phyloP scores from a whole-genome alignment of 2,113 vertebrate genomes.

The Chloebia gouldiae region DNA sequence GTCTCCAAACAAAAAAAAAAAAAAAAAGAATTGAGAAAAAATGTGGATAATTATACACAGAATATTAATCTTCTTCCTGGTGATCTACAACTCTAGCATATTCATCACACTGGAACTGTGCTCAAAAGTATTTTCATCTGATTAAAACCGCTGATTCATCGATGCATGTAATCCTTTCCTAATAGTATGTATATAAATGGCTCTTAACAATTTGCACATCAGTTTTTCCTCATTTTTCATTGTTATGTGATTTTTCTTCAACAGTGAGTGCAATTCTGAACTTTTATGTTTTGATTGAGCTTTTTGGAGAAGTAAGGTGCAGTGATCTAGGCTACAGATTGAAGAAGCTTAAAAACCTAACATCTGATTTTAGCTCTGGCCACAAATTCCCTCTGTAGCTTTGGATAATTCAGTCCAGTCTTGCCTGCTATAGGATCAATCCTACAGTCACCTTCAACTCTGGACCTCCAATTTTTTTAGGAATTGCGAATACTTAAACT shows the following conservation, averaged over 20 bases:
- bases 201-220: constrained; percentile 19
- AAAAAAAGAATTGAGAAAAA: constrained; percentile 39
- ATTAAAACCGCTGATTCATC: constrained; percentile 60
- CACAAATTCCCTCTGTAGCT: background rate
- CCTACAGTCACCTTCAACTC: background rate
- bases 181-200: constrained; percentile 52
- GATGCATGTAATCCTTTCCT: constrained; percentile 43
- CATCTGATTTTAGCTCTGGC: background rate
- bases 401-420: background rate
- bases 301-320: background rate
- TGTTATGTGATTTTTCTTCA: constrained; percentile 27
- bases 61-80: constrained; percentile 66
- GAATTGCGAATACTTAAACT: background rate
- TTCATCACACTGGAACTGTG: constrained; percentile 58
- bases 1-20: constrained; percentile 25
- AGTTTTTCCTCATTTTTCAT: constrained; percentile 21
- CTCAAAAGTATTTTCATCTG: constrained; percentile 61
- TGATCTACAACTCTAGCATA: constrained; percentile 62
- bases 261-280: background rate
- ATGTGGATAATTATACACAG: constrained; percentile 54
- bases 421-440: background rate
- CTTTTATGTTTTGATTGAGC: background rate
- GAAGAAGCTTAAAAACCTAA: background rate
- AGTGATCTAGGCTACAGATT: background rate
- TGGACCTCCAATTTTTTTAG: background rate